A percentile compares a stretch with the other conserved stretches of the same genome.
These are phyloP conservation scores for Phoeniculus purpureus DNA, from an alignment of 2,797 vertebrate genomes.

Conservation along the genomic window DNA sequence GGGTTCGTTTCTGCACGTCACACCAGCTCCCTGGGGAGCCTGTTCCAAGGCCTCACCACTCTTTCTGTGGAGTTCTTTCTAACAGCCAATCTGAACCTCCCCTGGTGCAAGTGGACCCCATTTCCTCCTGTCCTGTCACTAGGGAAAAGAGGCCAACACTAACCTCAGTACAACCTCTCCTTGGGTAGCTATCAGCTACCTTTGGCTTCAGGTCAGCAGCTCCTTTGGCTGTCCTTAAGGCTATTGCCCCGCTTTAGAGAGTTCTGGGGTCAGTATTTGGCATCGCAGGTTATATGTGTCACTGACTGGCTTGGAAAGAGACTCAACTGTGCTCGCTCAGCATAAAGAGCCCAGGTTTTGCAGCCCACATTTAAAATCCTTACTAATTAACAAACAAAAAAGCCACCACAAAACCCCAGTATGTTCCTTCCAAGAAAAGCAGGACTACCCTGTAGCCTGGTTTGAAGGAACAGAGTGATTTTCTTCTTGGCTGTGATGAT, in stretches of 20 bases:
- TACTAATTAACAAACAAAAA: background rate
- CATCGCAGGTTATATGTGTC: fast-evolving
- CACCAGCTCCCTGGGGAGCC: too few relatives aligned
- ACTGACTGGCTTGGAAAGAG: background rate
- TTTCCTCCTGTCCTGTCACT: too few relatives aligned
- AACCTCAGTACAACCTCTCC: too few relatives aligned
- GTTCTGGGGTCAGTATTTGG: background rate
- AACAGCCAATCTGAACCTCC: too few relatives aligned
- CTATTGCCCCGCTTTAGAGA: background rate
- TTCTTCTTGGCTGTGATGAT: background rate
- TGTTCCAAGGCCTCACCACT: too few relatives aligned
- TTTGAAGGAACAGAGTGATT: background rate
- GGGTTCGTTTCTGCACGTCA: too few relatives aligned
- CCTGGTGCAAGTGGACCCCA: too few relatives aligned
- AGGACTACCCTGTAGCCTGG: background rate
- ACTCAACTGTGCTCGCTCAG: background rate
- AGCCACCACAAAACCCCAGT: background rate
- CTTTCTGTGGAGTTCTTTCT: too few relatives aligned
- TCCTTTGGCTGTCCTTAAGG: background rate
- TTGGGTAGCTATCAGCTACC: background rate
- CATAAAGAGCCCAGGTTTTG: background rate
- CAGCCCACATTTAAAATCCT: background rate
- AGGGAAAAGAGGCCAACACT: too few relatives aligned
- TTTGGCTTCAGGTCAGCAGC: background rate
- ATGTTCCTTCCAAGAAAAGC: background rate